Percentiles rank a stretch among this genome's conserved stretches.
phyloP scores from a whole-genome alignment of 2,888 invertebrate genomes.

The Lissonota sp. region DNA sequence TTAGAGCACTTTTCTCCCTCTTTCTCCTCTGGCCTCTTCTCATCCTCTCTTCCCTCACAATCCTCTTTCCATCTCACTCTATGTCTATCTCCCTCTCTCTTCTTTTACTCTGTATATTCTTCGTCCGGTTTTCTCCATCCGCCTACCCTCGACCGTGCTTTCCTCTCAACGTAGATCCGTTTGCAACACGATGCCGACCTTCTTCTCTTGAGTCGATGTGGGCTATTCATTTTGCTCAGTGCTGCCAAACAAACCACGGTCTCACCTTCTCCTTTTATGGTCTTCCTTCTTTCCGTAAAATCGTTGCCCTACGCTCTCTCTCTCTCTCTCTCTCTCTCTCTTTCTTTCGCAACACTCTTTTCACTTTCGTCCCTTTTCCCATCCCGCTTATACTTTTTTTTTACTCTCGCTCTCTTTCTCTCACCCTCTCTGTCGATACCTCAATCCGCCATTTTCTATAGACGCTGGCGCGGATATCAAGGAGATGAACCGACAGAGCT shows the following conservation, averaged over 20 bases:
- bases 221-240: slow-evolving; percentile 69
- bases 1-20: slow-evolving; percentile 71
- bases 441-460: slow-evolving; percentile 41
- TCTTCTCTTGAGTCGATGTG: slow-evolving; percentile 44
- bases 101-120: slow-evolving; percentile 19
- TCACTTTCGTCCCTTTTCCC: slow-evolving; percentile 3
- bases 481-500: slow-evolving; percentile 41
- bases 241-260: slow-evolving; percentile 67
- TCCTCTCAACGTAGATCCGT: slow-evolving; percentile 55
- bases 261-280: slow-evolving; percentile 54
- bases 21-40: slow-evolving; percentile 52
- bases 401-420: slow-evolving; percentile 1
- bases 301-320: slow-evolving; percentile 39
- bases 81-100: slow-evolving; percentile 22
- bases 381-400: not conserved
- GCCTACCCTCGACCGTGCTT: slow-evolving; percentile 48
- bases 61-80: slow-evolving; percentile 43
- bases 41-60: slow-evolving; percentile 52
- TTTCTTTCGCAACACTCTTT: slow-evolving; percentile 24
- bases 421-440: slow-evolving; percentile 6
- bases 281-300: slow-evolving; percentile 54
- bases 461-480: slow-evolving; percentile 47
- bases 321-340: slow-evolving; percentile 25
- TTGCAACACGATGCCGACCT: slow-evolving; percentile 64
- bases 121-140: slow-evolving; percentile 48